Percentiles rank a stretch among this genome's conserved stretches.
These are phyloP conservation scores for Echeneis naucrates DNA, from an alignment of 2,797 vertebrate species.

Conservation along the genomic window DNA sequence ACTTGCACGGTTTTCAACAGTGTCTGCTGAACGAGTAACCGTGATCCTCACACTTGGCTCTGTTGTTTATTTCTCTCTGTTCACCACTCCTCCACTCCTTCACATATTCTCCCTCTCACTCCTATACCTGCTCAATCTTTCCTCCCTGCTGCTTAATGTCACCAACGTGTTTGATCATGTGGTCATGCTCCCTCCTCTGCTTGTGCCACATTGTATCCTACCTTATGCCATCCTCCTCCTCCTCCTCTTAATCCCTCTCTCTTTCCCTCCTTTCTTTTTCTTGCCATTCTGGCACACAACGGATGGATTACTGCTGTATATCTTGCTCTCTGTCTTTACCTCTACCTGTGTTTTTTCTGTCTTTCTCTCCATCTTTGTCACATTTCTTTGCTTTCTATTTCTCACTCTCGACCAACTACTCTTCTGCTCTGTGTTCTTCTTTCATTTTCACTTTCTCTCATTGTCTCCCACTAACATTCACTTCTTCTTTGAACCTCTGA, in stretches of 20 bases:
- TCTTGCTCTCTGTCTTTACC: conserved; percentile 49
- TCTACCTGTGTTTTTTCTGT: conserved; percentile 46
- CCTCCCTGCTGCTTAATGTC: conserved; percentile 50
- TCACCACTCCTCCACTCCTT: conserved; percentile 69
- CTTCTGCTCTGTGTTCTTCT: conserved; percentile 37
- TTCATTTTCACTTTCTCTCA: conserved; percentile 12
- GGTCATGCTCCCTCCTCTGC: conserved; percentile 55
- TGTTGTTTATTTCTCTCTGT: conserved; percentile 82
- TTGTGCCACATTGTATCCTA: conserved; percentile 52
- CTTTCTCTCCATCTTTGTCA: conserved; percentile 31
- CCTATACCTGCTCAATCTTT: conserved; percentile 51
- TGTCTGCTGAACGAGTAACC: conserved; percentile 77
- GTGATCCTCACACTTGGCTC: conserved; percentile 80
- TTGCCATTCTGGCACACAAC: conserved; percentile 50
- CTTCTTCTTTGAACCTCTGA: conserved; percentile 54
- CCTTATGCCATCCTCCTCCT: conserved; percentile 40
- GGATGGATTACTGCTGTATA: conserved; percentile 63
- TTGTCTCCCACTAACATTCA: conserved; percentile 33
- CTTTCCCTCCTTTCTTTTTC: conserved; percentile 17
- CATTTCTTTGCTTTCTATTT: conserved; percentile 42
- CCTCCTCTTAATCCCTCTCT: conserved; percentile 5
- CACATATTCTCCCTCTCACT: conserved; percentile 63
- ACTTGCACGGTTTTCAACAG: conserved; percentile 76
- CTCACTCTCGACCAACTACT: conserved; percentile 25
- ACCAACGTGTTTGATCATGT: conserved; percentile 35